A percentile compares a stretch with the other conserved stretches of the same genome.
Evolutionary conservation across 2,888 invertebrate species (phyloP).

Genomic region (Agrochola lota): DNA sequence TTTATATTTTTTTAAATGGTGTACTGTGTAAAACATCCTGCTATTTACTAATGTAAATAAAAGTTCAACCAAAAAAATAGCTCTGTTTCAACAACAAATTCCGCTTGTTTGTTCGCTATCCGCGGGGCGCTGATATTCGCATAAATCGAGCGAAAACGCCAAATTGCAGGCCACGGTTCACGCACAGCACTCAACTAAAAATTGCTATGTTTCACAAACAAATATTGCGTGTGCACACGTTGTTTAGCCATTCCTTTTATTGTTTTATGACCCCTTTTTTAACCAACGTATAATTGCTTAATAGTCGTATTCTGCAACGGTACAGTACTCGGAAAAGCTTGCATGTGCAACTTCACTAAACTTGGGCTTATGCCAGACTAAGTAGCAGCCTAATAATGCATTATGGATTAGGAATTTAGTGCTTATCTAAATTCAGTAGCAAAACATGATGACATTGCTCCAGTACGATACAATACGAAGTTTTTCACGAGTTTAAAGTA

Average conservation of each 20-base stretch:
- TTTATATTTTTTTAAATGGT: constrained; percentile 58
- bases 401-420: constrained; percentile 75
- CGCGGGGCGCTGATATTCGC: constrained; percentile 84
- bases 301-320: constrained; percentile 64
- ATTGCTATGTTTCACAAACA: constrained; percentile 85
- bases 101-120: constrained; percentile 87
- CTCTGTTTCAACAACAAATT: constrained; percentile 85
- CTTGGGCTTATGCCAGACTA: constrained; percentile 75
- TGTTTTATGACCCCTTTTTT: constrained; percentile 76
- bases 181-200: constrained; percentile 86
- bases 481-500: constrained; percentile 75
- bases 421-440: constrained; percentile 74
- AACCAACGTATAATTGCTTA: constrained; percentile 71
- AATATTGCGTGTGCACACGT: constrained; percentile 82
- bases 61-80: constrained; percentile 82
- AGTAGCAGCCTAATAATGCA: constrained; percentile 75
- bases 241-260: constrained; percentile 78
- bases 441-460: constrained; percentile 69
- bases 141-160: constrained; percentile 88
- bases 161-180: constrained; percentile 87
- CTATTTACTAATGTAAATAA: constrained; percentile 85
- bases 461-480: constrained; percentile 69
- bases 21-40: constrained; percentile 72
- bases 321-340: constrained; percentile 68
- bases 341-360: constrained; percentile 70